Evolutionary conservation across 2,113 vertebrate genomes (phyloP).

Genomic region (Bambusicola thoracicus): DNA sequence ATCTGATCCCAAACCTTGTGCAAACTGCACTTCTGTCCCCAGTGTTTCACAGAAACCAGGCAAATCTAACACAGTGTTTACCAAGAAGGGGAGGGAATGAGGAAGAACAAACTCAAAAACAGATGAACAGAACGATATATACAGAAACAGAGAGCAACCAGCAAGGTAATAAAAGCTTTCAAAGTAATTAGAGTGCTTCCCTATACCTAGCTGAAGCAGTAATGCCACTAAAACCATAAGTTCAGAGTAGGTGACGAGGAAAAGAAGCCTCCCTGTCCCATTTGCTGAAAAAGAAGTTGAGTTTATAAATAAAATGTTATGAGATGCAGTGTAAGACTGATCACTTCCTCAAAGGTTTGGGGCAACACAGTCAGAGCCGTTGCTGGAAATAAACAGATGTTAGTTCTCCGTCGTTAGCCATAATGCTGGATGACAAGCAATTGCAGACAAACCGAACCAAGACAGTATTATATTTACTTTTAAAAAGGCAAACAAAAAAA

Average conservation of each 20-base stretch:
- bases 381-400: neutral
- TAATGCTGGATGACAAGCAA: neutral
- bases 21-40: neutral
- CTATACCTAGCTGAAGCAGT: neutral
- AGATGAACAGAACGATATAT: neutral
- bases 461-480: neutral
- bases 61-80: neutral
- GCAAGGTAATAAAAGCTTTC: neutral
- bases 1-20: neutral
- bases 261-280: neutral
- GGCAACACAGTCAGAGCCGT: neutral
- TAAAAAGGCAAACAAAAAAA: neutral
- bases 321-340: neutral
- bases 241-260: neutral
- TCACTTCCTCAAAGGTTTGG: neutral
- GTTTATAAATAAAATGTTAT: neutral
- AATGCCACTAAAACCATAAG: neutral
- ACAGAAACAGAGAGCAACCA: neutral
- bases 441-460: neutral
- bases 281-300: constrained; percentile 13
- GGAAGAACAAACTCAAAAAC: neutral
- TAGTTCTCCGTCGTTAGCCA: neutral
- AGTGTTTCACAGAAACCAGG: neutral
- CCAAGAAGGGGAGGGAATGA: neutral
- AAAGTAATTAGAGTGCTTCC: neutral